These are phyloP conservation scores for Trypoxylus dichotomus DNA, from an alignment of 1,140 invertebrate species.

Conservation along the genomic window DNA sequence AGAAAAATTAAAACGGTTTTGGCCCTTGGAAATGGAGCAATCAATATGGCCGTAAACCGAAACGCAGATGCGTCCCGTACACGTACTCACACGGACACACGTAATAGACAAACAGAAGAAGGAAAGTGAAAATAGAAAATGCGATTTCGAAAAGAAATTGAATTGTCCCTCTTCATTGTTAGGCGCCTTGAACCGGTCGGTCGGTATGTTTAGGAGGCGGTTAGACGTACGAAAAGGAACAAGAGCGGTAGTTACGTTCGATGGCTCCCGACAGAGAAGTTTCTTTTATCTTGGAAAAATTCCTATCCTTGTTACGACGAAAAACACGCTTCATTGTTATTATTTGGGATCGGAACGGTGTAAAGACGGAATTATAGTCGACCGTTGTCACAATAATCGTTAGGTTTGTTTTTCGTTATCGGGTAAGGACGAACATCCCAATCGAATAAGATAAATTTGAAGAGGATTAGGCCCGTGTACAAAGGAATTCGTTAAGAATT, in stretches of 20 bases:
- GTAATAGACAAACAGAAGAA: neutral
- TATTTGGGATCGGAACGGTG: neutral
- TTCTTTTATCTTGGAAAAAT: neutral
- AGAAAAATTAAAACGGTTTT: too few relatives aligned
- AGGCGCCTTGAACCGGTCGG: neutral
- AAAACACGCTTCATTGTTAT: neutral
- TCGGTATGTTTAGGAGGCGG: neutral
- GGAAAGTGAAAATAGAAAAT: conserved; percentile 3
- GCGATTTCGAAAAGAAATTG: neutral
- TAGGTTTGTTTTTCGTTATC: neutral
- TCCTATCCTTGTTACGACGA: neutral
- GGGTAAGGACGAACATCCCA: neutral
- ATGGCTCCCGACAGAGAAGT: neutral
- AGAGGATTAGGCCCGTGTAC: neutral
- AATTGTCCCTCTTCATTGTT: conserved; percentile 1
- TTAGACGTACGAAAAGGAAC: neutral
- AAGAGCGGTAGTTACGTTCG: neutral
- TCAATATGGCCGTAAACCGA: too few relatives aligned
- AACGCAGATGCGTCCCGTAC: neutral
- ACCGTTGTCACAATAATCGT: conserved; percentile 6
- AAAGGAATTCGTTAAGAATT: neutral
- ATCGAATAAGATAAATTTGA: neutral
- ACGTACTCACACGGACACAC: neutral
- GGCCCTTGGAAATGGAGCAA: too few relatives aligned
- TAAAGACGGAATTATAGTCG: neutral